Base-by-base conservation (phyloP, 2,113 vertebrate species). In the Muntiacus muntjak region DNA sequence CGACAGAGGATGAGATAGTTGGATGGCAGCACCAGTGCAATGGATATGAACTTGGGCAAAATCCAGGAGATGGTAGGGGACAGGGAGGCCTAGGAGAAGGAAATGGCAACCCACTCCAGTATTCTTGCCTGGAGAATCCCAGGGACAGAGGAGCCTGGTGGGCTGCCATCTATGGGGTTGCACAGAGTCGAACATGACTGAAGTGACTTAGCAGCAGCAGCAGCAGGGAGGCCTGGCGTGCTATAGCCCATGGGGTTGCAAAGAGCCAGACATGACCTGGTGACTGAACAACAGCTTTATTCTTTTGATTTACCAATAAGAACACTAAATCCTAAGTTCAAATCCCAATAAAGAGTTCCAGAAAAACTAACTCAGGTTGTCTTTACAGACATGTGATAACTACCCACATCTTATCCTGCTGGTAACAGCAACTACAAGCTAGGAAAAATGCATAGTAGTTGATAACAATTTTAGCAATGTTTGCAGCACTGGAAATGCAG, bases 351-450 rank as follows among this genome's bases (percentile, higher is more conserved):
- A 88, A 86, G 47, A 52, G 23, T 45, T 19, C 26, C 47, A 81
- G 64, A 71, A 96, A 87, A 81, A 81, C 47, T 33, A 87, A 85
- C 55, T 92, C 76, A 87, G 60, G 14, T 64, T 45, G 57, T 43
- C 52, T 89, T 91, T 95, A 58, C 26, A 82, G 54, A 84, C 16
- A 5, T 10, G 7, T 92, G 47, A 13, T 54, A 95, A 67, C 16
- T 33, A 78, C 23, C 40, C 45, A 43, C 30, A 28, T 54, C 71
- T 55, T 19, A 30, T 81, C 28, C 54, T 43, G 14, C 17, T 28
- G 43, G 16, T 50, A 19, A 71, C 21, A 64, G 12, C 92, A 54
- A 54, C 40, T 76, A 58, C 90, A 88, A 58, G 43, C 47, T 57
- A 76, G n/a, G n/a, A 21, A 26, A 40, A 86, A 58, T 55, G 40